phyloP scores from a whole-genome alignment of 2,797 vertebrate species.

The Argya squamiceps region DNA sequence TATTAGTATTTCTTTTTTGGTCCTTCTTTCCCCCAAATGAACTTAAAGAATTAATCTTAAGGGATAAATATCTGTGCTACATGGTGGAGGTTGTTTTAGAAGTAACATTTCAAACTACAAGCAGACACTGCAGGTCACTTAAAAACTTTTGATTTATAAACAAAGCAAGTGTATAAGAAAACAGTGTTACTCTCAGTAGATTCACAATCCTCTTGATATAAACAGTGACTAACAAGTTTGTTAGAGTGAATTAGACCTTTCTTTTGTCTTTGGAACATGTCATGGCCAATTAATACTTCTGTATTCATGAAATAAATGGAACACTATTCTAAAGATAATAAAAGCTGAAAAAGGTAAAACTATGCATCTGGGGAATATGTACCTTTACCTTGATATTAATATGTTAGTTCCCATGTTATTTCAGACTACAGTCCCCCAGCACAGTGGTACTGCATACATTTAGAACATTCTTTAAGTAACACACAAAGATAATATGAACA shows the following conservation, averaged over 20 bases:
- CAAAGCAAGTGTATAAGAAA: constrained; percentile 74
- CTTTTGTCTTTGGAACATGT: constrained; percentile 94
- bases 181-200: constrained; percentile 78
- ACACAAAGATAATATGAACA: constrained; percentile 79
- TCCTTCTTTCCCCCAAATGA: neutral
- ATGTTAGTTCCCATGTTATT: constrained; percentile 81
- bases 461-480: constrained; percentile 75
- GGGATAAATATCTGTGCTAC: constrained; percentile 32
- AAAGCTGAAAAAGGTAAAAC: constrained; percentile 87
- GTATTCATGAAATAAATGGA: constrained; percentile 80
- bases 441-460: constrained; percentile 81
- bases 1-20: neutral
- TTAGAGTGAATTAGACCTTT: constrained; percentile 94
- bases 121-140: constrained; percentile 80
- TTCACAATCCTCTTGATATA: constrained; percentile 81
- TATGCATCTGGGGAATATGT: constrained; percentile 87
- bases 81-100: constrained; percentile 32
- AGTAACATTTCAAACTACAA: constrained; percentile 63
- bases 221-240: constrained; percentile 90
- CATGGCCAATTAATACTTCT: constrained; percentile 89
- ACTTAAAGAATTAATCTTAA: constrained; percentile 13
- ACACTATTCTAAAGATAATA: constrained; percentile 84
- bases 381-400: constrained; percentile 90
- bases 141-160: constrained; percentile 83
- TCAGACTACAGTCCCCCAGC: constrained; percentile 83